Percentiles rank a stretch among this genome's conserved stretches.
These are phyloP conservation scores for Dastarcus helophoroides DNA, from an alignment of 2,888 invertebrate species.

Conservation along the genomic window DNA sequence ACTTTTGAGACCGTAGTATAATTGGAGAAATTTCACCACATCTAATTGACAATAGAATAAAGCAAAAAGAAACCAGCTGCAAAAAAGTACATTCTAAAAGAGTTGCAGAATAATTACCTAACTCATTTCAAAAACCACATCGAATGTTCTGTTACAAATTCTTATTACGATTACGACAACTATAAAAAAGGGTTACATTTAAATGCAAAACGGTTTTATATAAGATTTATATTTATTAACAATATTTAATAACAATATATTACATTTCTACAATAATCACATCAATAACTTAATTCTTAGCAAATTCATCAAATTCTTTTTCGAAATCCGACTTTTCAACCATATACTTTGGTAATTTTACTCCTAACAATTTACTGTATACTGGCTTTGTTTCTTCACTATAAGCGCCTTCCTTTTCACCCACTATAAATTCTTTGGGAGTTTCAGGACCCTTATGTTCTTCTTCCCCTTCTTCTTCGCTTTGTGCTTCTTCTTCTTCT, in stretches of 20 bases:
- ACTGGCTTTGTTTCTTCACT: constrained; percentile 55
- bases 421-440: constrained; percentile 43
- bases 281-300: constrained; percentile 11
- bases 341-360: constrained; percentile 58
- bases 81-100: too few relatives aligned
- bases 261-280: not conserved
- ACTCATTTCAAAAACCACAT: too few relatives aligned
- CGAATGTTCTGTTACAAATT: too few relatives aligned
- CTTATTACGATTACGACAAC: too few relatives aligned
- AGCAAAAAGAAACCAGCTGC: too few relatives aligned
- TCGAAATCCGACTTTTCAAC: constrained; percentile 55
- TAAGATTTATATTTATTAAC: not conserved
- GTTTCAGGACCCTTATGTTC: constrained; percentile 22
- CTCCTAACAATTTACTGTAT: constrained; percentile 51
- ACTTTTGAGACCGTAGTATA: too few relatives aligned
- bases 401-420: constrained; percentile 48
- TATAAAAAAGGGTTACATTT: too few relatives aligned
- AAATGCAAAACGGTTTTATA: too few relatives aligned
- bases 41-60: too few relatives aligned
- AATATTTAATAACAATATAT: not conserved
- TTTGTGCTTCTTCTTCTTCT: too few relatives aligned
- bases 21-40: too few relatives aligned
- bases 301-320: constrained; percentile 49
- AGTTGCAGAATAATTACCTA: too few relatives aligned
- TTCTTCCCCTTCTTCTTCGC: constrained; percentile 13